These are phyloP conservation scores for Hirtodrosophila trivittata DNA, from an alignment of 2,888 invertebrate species.

Conservation along the genomic window DNA sequence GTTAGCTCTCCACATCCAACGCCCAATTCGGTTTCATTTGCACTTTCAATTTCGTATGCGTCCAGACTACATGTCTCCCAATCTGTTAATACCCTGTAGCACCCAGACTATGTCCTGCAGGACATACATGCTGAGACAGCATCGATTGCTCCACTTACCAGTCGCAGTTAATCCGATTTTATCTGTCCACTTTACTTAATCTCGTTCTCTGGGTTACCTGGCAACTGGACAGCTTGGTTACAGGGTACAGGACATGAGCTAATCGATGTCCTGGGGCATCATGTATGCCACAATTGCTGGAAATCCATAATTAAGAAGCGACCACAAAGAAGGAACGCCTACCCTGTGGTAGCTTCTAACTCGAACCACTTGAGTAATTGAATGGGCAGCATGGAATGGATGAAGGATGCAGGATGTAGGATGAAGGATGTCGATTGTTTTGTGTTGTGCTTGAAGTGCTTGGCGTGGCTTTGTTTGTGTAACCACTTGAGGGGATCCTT, in stretches of 20 bases:
- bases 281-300: background rate
- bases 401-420: background rate
- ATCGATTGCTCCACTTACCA: constrained; percentile 1
- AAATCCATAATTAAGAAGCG: background rate
- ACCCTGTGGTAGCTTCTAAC: background rate
- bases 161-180: too few relatives aligned
- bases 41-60: constrained; percentile 58
- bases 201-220: too few relatives aligned
- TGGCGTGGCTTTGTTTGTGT: constrained; percentile 62
- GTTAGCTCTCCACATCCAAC: constrained; percentile 31
- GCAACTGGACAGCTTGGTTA: too few relatives aligned
- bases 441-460: constrained; percentile 45
- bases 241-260: background rate
- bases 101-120: background rate
- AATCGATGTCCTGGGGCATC: background rate
- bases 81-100: constrained; percentile 36
- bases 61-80: constrained; percentile 47
- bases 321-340: background rate
- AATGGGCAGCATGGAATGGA: constrained; percentile 27
- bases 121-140: background rate
- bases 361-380: constrained; percentile 16
- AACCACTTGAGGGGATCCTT: constrained; percentile 46
- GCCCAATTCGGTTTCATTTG: constrained; percentile 53
- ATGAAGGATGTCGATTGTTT: constrained; percentile 39
- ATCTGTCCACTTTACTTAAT: too few relatives aligned